phyloP scores from a whole-genome alignment of 2,113 vertebrate species.

The Sapayoa aenigma region DNA sequence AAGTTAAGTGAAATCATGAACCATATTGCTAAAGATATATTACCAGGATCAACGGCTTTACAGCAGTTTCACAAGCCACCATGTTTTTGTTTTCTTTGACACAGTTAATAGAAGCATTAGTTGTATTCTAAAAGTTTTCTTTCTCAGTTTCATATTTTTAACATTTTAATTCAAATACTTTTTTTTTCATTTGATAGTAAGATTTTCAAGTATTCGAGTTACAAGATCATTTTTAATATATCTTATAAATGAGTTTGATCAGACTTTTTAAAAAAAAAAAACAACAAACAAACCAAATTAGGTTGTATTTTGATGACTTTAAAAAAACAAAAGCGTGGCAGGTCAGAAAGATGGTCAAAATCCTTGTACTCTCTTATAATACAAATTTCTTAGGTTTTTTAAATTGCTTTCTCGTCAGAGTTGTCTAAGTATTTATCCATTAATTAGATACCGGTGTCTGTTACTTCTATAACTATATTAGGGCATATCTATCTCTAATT shows the following conservation, averaged over 20 bases:
- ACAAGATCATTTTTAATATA: neutral
- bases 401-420: neutral
- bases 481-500: neutral
- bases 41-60: neutral
- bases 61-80: neutral
- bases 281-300: neutral
- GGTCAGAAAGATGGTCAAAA: neutral
- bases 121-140: neutral
- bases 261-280: neutral
- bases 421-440: neutral
- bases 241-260: neutral
- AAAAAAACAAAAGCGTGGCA: fast-evolving
- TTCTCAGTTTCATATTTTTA: neutral
- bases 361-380: neutral
- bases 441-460: neutral
- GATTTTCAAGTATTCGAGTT: neutral
- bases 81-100: neutral
- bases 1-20: conserved; percentile 55
- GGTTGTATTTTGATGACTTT: neutral
- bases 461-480: neutral
- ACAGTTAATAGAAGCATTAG: neutral
- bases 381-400: neutral
- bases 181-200: neutral
- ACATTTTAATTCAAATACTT: neutral
- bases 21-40: neutral